Evolutionary conservation across 2,888 invertebrate species (phyloP).

Genomic region (Nomada fucata): DNA sequence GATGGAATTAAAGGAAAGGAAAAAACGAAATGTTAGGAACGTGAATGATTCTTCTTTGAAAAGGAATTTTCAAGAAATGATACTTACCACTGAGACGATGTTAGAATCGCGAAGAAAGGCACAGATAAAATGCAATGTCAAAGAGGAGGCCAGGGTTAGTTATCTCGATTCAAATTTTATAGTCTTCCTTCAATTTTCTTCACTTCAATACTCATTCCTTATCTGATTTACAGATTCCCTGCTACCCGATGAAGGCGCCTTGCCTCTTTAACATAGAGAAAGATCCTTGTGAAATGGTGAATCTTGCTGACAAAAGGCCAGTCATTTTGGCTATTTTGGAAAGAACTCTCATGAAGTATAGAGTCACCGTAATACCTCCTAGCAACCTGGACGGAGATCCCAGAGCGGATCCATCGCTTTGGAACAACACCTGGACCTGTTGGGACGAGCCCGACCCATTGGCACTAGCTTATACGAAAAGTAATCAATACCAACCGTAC

Average conservation of each 20-base stretch:
- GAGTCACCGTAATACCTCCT: conserved; percentile 83
- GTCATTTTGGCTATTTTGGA: conserved; percentile 84
- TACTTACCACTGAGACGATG: conserved; percentile 62
- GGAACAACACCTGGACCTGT: conserved; percentile 86
- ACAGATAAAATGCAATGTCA: conserved; percentile 73
- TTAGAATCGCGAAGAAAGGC: conserved; percentile 74
- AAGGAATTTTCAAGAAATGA: conserved; percentile 32
- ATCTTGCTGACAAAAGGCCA: conserved; percentile 83
- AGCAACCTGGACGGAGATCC: conserved; percentile 84
- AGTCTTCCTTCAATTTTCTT: background rate
- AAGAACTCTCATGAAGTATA: conserved; percentile 82
- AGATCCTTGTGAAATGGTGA: conserved; percentile 84
- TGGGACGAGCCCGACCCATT: conserved; percentile 84
- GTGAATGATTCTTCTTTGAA: conserved; percentile 1
- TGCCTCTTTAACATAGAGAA: conserved; percentile 83
- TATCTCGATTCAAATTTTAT: background rate
- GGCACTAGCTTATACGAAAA: conserved; percentile 1
- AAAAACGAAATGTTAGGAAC: conserved; percentile 47
- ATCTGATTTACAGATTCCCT: conserved; percentile 70
- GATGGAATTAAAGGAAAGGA: conserved; percentile 75
- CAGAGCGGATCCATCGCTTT: conserved; percentile 85
- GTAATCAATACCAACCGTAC: background rate
- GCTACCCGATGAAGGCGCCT: conserved; percentile 78
- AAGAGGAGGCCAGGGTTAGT: conserved; percentile 63
- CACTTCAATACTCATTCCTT: background rate